Evolutionary conservation across 2,113 vertebrate species (phyloP).

Genomic region (Chionomys nivalis): DNA sequence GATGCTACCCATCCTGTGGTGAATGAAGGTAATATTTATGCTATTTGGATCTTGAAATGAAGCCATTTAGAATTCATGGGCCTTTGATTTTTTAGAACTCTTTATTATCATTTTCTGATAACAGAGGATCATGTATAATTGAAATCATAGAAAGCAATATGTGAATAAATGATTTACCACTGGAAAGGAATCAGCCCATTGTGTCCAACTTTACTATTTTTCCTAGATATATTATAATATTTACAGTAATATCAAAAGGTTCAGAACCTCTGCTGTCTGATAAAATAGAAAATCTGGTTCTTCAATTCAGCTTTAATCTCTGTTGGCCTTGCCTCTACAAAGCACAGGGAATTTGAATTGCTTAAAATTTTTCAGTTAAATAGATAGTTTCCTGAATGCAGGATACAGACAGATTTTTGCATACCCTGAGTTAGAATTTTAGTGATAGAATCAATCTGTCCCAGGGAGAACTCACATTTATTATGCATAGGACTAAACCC

Average conservation of each 20-base stretch:
- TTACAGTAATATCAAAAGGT: neutral
- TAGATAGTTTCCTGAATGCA: neutral
- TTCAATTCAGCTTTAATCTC: conserved; percentile 11
- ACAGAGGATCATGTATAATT: neutral
- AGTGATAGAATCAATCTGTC: conserved; percentile 21
- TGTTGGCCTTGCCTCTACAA: neutral
- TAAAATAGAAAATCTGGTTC: neutral
- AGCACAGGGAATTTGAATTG: neutral
- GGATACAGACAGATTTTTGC: neutral
- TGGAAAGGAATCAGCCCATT: neutral
- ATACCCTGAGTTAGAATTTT: conserved; percentile 45
- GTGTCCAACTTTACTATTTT: neutral
- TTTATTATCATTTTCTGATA: neutral
- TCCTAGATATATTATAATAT: neutral
- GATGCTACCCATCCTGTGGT: neutral
- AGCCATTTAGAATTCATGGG: no score
- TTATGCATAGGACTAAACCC: conserved; percentile 31
- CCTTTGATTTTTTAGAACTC: neutral
- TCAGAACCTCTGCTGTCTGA: neutral
- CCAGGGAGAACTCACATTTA: conserved; percentile 44
- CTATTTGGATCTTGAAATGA: neutral
- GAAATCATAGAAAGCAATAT: neutral
- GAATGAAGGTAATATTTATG: no score
- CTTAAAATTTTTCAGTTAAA: conserved; percentile 24
- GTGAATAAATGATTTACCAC: neutral